Evolutionary conservation across 2,888 invertebrate genomes (phyloP), one percentile per base, ranked within the genome.

Genomic region (Aricia artaxerxes): DNA sequence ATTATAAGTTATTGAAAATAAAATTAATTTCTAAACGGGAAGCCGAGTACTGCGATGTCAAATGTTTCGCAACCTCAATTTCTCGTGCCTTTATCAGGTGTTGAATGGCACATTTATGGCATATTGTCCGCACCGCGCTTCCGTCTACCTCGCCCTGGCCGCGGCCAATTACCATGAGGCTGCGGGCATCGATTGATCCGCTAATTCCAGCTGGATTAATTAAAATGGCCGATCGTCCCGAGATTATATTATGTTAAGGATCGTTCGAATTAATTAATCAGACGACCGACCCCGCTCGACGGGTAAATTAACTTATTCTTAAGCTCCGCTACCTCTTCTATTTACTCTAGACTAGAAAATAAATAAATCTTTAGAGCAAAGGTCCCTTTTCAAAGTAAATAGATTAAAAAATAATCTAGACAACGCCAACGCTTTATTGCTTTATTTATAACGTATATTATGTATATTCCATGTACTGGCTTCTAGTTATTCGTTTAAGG

Each of bases 191-290:
- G 76, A 76, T 76, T 76, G 24, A 53, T 53, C 53, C 35, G 76
- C 76, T 76, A 76, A 76, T 76, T 76, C 57, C 31, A 76, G 24
- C 24, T 24, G 24, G 76, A 57, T 76, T 76, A 76, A 76, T 76
- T 76, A 76, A 76, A 76, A 76, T 57, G 53, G 76, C 76, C 31
- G 76, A 76, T 76, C 53, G 76, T 53, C 57, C 35, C 53, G 76
- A 57, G 53, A 76, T 76, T 76, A 57, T 57, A 73, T 44, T 73
- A 44, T 40, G 31, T 76, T 57, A 35, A 76, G 76, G 76, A 76
- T 76, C 76, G 24, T 76, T 76, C 53, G 53, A 53, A 53, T 76
- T 53, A 57, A 35, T 76, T 53, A 35, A 76, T 53, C 53, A 44
- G 44, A 75, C 13, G 35, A 13, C 53, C 69, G 13, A 69, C 69